These are phyloP conservation scores for Melanogrammus aeglefinus DNA, from an alignment of 2,797 vertebrate species.

Conservation along the genomic window DNA sequence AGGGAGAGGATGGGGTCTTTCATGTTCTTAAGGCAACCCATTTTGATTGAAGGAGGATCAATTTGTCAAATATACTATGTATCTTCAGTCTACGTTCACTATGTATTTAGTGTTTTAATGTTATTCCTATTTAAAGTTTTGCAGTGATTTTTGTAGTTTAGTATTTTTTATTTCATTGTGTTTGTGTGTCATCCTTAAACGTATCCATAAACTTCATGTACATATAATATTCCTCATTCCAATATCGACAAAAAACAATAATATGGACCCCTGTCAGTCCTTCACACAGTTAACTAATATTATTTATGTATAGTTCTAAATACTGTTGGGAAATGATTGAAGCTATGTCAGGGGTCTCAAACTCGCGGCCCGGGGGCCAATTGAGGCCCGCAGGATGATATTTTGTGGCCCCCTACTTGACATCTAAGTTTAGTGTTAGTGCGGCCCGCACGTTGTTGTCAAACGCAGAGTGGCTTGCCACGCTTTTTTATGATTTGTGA, in stretches of 20 bases:
- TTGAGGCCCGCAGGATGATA: no score
- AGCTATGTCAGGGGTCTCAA: no score
- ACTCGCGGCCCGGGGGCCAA: no score
- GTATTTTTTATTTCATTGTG: not conserved
- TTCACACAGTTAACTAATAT: not conserved
- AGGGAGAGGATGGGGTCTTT: conserved; percentile 5
- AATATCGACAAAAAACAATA: not conserved
- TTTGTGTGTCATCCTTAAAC: conserved; percentile 16
- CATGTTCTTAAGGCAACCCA: conserved; percentile 9
- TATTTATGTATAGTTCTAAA: conserved; percentile 20
- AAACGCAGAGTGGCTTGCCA: no score
- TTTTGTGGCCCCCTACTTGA: no score
- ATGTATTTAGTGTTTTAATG: conserved; percentile 25
- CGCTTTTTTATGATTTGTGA: no score
- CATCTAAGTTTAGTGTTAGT: no score
- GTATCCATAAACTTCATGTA: conserved; percentile 28
- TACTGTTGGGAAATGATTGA: conserved; percentile 6
- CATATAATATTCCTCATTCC: conserved; percentile 19
- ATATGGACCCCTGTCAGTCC: conserved; percentile 11
- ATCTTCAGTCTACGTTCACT: conserved; percentile 18
- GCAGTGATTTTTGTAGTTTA: not conserved
- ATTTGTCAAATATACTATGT: not conserved
- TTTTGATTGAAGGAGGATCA: conserved; percentile 15
- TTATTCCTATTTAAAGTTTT: not conserved
- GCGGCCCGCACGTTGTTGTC: no score